phyloP scores from a whole-genome alignment of 2,888 invertebrate species.

The Tenodera sinensis region DNA sequence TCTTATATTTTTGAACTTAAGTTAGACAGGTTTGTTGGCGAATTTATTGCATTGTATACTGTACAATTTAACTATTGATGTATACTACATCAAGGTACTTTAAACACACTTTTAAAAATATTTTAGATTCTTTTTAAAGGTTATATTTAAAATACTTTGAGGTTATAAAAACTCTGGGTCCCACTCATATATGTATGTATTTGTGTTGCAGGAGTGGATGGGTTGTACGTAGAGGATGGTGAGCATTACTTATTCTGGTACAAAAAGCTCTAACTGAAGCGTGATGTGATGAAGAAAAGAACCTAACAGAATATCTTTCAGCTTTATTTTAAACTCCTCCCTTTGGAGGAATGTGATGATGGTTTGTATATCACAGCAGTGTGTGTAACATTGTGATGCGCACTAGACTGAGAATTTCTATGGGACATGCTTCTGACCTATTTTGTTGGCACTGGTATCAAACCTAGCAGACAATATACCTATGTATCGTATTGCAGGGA shows the following conservation, averaged over 20 bases:
- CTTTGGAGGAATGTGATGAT: not conserved
- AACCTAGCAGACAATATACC: not conserved
- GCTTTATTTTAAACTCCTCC: not conserved
- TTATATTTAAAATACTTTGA: no score
- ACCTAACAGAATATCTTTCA: not conserved
- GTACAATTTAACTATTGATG: no score
- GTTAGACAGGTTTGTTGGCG: no score
- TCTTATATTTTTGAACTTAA: no score
- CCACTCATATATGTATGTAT: not conserved
- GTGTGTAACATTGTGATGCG: not conserved
- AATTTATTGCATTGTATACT: no score
- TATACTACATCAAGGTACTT: no score
- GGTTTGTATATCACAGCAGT: not conserved
- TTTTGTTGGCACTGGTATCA: not conserved
- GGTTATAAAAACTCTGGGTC: no score
- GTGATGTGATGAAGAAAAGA: not conserved
- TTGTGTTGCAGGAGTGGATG: constrained; percentile 72
- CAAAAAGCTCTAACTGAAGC: constrained; percentile 67
- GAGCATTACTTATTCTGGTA: constrained; percentile 91
- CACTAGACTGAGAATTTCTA: not conserved
- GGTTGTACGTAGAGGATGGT: constrained; percentile 79
- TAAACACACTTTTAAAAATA: no score
- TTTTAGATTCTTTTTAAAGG: no score
- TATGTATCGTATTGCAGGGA: not conserved
- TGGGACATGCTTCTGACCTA: not conserved